Base-by-base conservation (phyloP, 2,888 invertebrate genomes). In the Nowickia ferox region DNA sequence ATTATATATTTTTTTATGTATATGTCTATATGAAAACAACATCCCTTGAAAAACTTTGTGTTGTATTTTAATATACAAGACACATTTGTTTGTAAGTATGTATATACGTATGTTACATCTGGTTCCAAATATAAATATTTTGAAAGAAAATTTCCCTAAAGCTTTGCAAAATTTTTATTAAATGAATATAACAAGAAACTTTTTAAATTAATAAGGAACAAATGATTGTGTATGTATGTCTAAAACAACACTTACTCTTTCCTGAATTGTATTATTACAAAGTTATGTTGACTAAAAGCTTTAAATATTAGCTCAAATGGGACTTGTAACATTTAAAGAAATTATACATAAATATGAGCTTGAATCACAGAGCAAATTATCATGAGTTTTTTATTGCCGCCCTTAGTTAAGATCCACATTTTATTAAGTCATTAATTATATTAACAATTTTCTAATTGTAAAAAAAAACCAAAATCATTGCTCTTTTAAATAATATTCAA, bases 11-110 rank as follows among this genome's bases (percentile, higher is more conserved):
- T 57, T 15, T 57, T 15, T 6, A 55, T 59, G 19, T 65, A 8
- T 30, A 44, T 69, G 9, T 69, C 6, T 42, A 40, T 19, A 30
- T 42, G 46, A n/a, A 15, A 66, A 66, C 0, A 66, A 66, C 15
- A n/a, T 51, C 19, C 48, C 38, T 48, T 48, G 40, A 46, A 59
- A 68, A 59, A 59, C 15, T 48, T 77, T 48, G 19, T 38, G 9
- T 48, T 10, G 19, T 55, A 2, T 11, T 55, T 11, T 9, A 11
- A 13, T 10, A 22, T 19, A 59, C n/a, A 10, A 38, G 8, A n/a
- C 13, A 55, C 9, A 22, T 9, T 11, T 6, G 30, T 10, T 22
- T 53, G 1, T 15, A 65, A 55, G 6, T 30, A n/a, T 22, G 6
- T 30, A n/a, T 22, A 46, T 13, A 63, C 19, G 19, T 40, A 59